These are phyloP conservation scores for Salminus brasiliensis DNA, from an alignment of 2,113 vertebrate genomes.

Conservation along the genomic window DNA sequence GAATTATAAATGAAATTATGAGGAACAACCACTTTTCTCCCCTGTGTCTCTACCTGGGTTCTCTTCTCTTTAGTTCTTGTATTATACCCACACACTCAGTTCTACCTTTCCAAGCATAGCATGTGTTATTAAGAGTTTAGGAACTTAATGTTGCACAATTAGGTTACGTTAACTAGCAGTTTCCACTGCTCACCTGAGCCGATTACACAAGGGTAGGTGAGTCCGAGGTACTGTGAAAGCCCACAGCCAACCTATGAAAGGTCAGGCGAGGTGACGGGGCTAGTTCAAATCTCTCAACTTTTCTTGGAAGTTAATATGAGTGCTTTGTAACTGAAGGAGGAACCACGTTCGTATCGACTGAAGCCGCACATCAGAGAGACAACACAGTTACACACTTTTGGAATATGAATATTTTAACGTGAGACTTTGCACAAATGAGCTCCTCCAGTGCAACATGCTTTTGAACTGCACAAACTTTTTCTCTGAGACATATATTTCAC, in stretches of 20 bases:
- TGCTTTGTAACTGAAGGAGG: conserved; percentile 6
- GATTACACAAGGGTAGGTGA: conserved; percentile 12
- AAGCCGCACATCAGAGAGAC: not conserved
- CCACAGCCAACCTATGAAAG: not conserved
- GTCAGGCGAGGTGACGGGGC: conserved; percentile 24
- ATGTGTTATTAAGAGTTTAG: not conserved
- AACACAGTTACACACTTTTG: not conserved
- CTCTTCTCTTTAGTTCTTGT: not conserved
- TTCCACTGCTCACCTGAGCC: conserved; percentile 72
- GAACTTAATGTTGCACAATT: not conserved
- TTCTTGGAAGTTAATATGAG: not conserved
- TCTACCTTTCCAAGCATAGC: not conserved
- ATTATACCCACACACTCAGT: not conserved
- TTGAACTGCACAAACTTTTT: not conserved
- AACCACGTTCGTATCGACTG: not conserved
- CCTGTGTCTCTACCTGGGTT: not conserved
- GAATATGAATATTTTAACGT: not conserved
- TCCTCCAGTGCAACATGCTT: not conserved
- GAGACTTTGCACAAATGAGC: not conserved
- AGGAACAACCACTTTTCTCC: not conserved
- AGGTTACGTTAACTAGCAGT: not conserved
- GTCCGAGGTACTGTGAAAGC: not conserved
- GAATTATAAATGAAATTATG: not conserved
- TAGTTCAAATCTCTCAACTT: not conserved
- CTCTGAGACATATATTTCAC: not conserved